A percentile compares a stretch with the other conserved stretches of the same genome.
Conservation (phyloP, 2,888 invertebrate genomes). For the Nomada hirtipes region DNA sequence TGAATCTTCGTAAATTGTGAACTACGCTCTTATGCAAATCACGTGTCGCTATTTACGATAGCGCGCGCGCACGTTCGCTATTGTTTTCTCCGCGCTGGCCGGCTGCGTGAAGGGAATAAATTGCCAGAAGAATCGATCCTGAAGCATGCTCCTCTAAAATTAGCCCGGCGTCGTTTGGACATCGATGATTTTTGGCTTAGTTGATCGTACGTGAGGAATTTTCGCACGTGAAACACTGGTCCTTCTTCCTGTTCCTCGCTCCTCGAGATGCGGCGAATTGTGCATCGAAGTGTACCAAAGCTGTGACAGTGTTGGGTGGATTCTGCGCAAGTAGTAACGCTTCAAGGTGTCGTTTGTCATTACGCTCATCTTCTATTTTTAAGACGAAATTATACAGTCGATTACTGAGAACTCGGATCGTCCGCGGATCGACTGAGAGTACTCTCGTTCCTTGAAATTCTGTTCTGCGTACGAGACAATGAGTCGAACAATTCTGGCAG, state of each 20-base stretch:
- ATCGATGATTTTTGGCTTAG: slow-evolving; percentile 35
- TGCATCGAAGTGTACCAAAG: too few species aligned
- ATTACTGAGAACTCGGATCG: neutral
- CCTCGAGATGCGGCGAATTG: neutral
- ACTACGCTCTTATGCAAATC: slow-evolving; percentile 40
- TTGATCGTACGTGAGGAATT: slow-evolving; percentile 35
- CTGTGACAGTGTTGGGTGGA: too few species aligned
- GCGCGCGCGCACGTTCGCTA: slow-evolving; percentile 37
- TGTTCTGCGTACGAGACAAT: neutral
- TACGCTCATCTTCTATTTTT: slow-evolving; percentile 27
- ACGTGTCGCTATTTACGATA: slow-evolving; percentile 46
- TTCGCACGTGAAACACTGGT: neutral
- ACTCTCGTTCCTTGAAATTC: neutral
- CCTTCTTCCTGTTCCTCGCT: neutral
- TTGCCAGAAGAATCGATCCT: slow-evolving; percentile 29
- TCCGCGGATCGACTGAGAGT: too few species aligned
- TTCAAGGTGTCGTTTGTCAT: slow-evolving; percentile 22
- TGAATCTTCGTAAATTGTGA: slow-evolving; percentile 37
- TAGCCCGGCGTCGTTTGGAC: slow-evolving; percentile 28
- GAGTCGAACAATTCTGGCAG: neutral
- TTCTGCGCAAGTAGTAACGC: neutral
- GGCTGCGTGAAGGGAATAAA: slow-evolving; percentile 43
- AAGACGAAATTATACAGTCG: neutral
- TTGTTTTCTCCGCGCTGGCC: slow-evolving; percentile 30
- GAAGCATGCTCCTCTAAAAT: slow-evolving; percentile 37